phyloP scores from a whole-genome alignment of 92 coral and sea anemone species.

The Zoanthus solanderi region DNA sequence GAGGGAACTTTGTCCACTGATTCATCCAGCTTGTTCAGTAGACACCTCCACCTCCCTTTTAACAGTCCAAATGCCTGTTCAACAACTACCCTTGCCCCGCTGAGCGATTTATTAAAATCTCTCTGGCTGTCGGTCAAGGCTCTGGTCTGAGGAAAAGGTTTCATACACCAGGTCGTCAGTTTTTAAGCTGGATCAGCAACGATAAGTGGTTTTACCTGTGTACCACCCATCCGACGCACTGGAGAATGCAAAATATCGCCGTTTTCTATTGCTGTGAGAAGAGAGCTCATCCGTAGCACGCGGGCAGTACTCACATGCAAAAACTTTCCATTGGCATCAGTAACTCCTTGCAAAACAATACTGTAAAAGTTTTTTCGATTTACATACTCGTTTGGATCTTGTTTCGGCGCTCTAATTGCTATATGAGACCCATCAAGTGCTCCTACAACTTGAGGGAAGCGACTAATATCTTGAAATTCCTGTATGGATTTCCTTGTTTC shows the following conservation, averaged over 20 bases:
- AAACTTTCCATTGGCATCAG: constrained; percentile 41
- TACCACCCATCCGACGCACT: constrained; percentile 10
- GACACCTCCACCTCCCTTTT: constrained; percentile 32
- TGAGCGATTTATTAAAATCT: background rate
- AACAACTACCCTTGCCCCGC: no score
- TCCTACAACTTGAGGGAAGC: no score
- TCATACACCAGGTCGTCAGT: no score
- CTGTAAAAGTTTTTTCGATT: no score
- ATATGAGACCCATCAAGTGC: no score
- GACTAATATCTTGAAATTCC: no score
- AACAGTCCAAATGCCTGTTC: no score
- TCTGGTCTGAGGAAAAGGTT: background rate
- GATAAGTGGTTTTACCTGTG: constrained; percentile 43
- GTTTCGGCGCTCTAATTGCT: no score
- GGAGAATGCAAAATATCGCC: constrained; percentile 22
- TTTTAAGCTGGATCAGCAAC: constrained; percentile 47
- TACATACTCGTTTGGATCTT: no score
- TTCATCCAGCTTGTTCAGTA: constrained; percentile 31
- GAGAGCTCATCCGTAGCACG: constrained; percentile 58
- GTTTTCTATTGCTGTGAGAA: constrained; percentile 12
- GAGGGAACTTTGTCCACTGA: background rate
- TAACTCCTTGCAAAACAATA: constrained; percentile 14
- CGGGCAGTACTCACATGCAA: constrained; percentile 59
- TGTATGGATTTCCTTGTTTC: no score
- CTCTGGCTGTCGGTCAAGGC: constrained; percentile 28